Evolutionary conservation across 2,797 vertebrate species (phyloP).

Genomic region (Acanthornis magna): DNA sequence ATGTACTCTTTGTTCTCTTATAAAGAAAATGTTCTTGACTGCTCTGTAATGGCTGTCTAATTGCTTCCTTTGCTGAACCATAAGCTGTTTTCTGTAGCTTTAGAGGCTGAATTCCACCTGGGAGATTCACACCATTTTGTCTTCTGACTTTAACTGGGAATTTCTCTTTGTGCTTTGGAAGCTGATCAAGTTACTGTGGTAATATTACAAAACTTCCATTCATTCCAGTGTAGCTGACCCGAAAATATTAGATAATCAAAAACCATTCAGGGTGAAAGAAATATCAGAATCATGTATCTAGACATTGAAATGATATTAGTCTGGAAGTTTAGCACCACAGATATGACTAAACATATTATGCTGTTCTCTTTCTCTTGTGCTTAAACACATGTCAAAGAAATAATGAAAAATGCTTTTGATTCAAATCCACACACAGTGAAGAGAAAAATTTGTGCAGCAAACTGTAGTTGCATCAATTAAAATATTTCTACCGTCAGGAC

Average conservation of each 20-base stretch:
- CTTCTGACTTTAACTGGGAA: neutral
- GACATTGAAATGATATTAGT: neutral
- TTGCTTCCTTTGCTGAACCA: neutral
- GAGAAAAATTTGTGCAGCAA: neutral
- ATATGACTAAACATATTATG: neutral
- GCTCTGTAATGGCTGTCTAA: neutral
- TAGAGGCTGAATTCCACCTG: neutral
- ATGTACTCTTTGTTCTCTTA: neutral
- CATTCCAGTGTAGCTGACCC: neutral
- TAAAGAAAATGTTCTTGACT: neutral
- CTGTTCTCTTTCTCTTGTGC: neutral
- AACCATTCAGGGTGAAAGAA: neutral
- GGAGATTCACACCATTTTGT: neutral
- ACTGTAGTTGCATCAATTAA: neutral
- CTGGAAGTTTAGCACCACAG: neutral
- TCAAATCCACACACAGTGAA: neutral
- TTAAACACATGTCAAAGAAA: neutral
- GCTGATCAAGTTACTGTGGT: neutral
- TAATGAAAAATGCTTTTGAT: neutral
- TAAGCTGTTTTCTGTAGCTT: neutral
- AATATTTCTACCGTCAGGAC: neutral
- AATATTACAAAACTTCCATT: neutral
- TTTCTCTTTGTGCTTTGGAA: neutral
- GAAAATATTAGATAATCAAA: neutral
- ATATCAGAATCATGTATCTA: neutral